Conservation (phyloP, 2,888 invertebrate species). For the Tortricodes alternella region DNA sequence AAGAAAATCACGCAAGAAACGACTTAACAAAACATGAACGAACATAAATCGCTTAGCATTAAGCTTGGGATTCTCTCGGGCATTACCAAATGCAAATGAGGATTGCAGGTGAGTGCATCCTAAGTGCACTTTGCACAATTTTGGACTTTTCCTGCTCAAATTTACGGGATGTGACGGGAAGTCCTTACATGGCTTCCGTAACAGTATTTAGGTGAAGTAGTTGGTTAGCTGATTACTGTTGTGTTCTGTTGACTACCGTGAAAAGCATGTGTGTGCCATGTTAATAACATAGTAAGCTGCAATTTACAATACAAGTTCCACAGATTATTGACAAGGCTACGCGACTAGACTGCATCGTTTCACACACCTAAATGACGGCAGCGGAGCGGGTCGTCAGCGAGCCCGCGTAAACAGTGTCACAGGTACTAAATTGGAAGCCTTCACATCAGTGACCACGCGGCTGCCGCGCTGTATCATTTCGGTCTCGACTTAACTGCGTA, state of each 20-base stretch:
- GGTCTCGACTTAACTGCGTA: too few relatives aligned
- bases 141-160: not conserved
- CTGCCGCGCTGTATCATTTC: too few relatives aligned
- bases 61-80: not conserved
- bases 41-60: not conserved
- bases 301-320: too few relatives aligned
- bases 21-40: not conserved
- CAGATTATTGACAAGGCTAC: too few relatives aligned
- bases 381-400: too few relatives aligned
- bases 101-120: not conserved
- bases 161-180: not conserved
- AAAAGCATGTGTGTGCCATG: not conserved
- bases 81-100: conserved; percentile 4
- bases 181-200: too few relatives aligned
- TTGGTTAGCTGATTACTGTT: not conserved
- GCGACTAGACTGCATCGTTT: too few relatives aligned
- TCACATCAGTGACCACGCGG: too few relatives aligned
- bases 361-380: too few relatives aligned
- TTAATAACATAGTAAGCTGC: not conserved
- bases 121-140: conserved; percentile 1
- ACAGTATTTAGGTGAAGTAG: too few relatives aligned
- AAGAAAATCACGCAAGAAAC: not conserved
- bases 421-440: too few relatives aligned
- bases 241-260: not conserved
- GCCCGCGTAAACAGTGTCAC: too few relatives aligned